These are phyloP conservation scores for Cephalopachus bancanus DNA, from an alignment of 2,797 vertebrate genomes.

Conservation along the genomic window DNA sequence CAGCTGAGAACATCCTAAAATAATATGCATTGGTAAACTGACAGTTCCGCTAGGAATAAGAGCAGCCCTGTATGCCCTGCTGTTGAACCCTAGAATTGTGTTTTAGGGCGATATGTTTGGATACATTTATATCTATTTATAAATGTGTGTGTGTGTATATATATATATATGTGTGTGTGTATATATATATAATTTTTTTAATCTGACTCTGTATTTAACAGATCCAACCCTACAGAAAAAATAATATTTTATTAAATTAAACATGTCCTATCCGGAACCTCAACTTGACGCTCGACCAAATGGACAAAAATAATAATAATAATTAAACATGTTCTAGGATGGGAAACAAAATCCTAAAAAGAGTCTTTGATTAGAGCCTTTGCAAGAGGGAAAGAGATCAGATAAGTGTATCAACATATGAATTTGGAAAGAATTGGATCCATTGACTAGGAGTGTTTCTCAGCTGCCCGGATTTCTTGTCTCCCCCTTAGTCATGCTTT, in stretches of 20 bases:
- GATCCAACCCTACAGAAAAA: background rate
- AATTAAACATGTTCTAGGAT: background rate
- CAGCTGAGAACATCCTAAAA: background rate
- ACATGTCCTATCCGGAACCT: background rate
- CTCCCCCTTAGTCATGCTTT: background rate
- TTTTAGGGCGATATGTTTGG: background rate
- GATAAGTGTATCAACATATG: accelerated
- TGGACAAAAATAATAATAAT: too few species aligned
- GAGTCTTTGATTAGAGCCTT: background rate
- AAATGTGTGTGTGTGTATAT: accelerated
- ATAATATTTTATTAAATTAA: background rate
- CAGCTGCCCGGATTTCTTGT: background rate
- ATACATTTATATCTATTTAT: background rate
- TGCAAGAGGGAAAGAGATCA: background rate
- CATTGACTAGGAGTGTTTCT: background rate
- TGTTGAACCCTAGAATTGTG: background rate
- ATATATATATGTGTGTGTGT: accelerated
- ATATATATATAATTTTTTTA: background rate
- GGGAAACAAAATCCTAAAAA: background rate
- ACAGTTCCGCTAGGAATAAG: background rate
- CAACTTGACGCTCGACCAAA: too few species aligned
- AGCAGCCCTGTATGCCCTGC: too few species aligned
- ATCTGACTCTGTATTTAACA: background rate
- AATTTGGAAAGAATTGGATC: background rate
- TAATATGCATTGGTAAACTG: background rate